Base-by-base conservation (phyloP, 2,888 invertebrate genomes). In the Zootermopsis nevadensis region DNA sequence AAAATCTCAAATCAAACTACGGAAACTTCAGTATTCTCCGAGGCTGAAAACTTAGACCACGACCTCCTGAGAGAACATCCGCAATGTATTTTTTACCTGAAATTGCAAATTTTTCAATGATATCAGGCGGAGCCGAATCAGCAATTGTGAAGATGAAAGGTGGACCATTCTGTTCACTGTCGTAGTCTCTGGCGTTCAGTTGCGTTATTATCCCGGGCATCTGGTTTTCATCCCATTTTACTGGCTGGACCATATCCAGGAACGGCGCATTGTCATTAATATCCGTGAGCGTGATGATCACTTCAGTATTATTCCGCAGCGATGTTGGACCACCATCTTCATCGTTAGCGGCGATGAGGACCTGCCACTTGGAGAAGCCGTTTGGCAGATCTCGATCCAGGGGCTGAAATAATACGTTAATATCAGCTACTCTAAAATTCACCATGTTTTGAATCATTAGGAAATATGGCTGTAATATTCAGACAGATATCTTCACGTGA, bases 231-330 rank as follows among this genome's bases (percentile, higher is more conserved):
- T 93, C 92, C 96, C 96, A 97, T 42, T 96, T 94, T 0, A 97
- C 95, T 0, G 95, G 95, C 89, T 95, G 94, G 6, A 93, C 92
- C 88, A 95, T 95, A 69, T 94, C 95, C 84, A 97, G 91, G 88
- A 94, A 95, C 0, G 99, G 99, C 0, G 96, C 95, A 89, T 99
- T 98, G 89, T 99, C 99, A 89, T 99, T 99, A 87, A 98, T 95
- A 88, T 99, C 99, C 24, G 87, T 89, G 48, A 94, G 89, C 7
- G 89, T 89, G 35, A 92, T 94, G 48, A 92, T 90, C 35, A 97
- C 94, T 87, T 94, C 93, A 0, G 93, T 93, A 2, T 93, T 93
- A 0, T 92, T 92, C 84, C 93, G 91, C 81, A 93, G 88, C 0
- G 91, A 89, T 33, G 94, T 94, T 27, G 92, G 92, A 0, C 92